Base-by-base conservation (phyloP, 1,140 invertebrate genomes). In the Anoplolepis gracilipes region DNA sequence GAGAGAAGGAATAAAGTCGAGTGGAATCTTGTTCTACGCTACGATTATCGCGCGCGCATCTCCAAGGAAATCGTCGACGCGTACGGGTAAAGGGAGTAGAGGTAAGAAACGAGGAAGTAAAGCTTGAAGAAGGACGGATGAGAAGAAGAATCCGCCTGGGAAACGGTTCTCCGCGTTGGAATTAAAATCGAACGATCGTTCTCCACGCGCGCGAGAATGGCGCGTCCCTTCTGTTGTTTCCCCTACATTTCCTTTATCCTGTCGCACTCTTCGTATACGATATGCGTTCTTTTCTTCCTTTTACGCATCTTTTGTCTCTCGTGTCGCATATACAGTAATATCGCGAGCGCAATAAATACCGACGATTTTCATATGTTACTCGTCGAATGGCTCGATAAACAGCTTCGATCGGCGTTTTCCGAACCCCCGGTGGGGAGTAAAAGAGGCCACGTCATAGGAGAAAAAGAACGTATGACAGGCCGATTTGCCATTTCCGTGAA, bases 131-230 rank as follows among this genome's bases (percentile, higher is more conserved):
- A 16, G 28, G 42, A n/a, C 30, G 19, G 1, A 33, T 55, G 19
- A 57, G 33, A 1, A 2, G 39, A 55, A 64, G 5, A 46, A 61
- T 42, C 10, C 13, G 46, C 49, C 30, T 28, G 22, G 25, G 42
- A 75, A 28, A 57, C 42, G 65, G 76, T 75, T 67, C 49, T 84
- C 61, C 11, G 53, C 61, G 49, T 64, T 59, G 84, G n/a, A 87
- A 88, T 89, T 87, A 87, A 88, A 86, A 85, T 87, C 77, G 76
- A 88, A 73, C 79, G 73, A 73, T 72, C 62, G 33, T 67, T 59
- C 46, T 64, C 39, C 55, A 13, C 11, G 70, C 57, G 75, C 39
- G 16, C 39, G 67, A 70, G 75, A 77, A 70, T 53, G n/a, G 59
- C 64, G 46, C 13, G 22, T 39, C 13, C 4, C 28, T 8, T 64